A percentile compares a stretch with the other conserved stretches of the same genome.
Evolutionary conservation across 2,797 vertebrate genomes (phyloP).

Genomic region (Acestrorhynchus altus): DNA sequence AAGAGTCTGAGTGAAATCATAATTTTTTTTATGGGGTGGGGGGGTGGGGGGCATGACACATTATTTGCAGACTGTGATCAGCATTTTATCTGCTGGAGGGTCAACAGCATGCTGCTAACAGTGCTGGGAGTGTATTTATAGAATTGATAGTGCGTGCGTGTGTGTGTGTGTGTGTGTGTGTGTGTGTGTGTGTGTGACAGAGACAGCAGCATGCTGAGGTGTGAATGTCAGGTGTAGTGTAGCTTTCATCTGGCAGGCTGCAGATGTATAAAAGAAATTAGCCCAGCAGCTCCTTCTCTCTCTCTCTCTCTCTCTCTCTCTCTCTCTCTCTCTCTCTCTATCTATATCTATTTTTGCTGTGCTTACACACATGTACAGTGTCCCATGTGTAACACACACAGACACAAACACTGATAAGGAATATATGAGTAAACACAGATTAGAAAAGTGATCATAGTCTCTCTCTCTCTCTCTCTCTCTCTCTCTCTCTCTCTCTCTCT

Average conservation of each 20-base stretch:
- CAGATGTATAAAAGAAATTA: constrained; percentile 79
- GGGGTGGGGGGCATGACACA: too few relatives aligned
- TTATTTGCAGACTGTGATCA: not conserved
- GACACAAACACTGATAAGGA: constrained; percentile 24
- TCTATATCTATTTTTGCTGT: constrained; percentile 5
- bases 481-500: constrained; percentile 1
- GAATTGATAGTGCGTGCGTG: not conserved
- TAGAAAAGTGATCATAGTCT: constrained; percentile 10
- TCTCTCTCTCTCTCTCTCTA: constrained; percentile 65
- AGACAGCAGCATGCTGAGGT: constrained; percentile 67
- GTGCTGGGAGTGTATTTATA: constrained; percentile 61
- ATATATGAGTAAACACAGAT: constrained; percentile 24
- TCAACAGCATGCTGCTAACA: constrained; percentile 22
- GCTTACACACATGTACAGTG: constrained; percentile 44
- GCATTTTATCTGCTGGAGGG: not conserved
- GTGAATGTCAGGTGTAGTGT: constrained; percentile 79
- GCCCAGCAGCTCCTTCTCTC: constrained; percentile 49
- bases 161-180: constrained; percentile 41
- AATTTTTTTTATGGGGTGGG: not conserved
- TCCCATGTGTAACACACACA: constrained; percentile 30
- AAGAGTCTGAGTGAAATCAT: not conserved
- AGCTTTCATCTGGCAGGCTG: constrained; percentile 73
- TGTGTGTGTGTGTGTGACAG: constrained; percentile 40
- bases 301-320: constrained; percentile 48
- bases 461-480: constrained; percentile 5